phyloP scores from a whole-genome alignment of 2,113 vertebrate genomes.

The Oceanodroma tethys region DNA sequence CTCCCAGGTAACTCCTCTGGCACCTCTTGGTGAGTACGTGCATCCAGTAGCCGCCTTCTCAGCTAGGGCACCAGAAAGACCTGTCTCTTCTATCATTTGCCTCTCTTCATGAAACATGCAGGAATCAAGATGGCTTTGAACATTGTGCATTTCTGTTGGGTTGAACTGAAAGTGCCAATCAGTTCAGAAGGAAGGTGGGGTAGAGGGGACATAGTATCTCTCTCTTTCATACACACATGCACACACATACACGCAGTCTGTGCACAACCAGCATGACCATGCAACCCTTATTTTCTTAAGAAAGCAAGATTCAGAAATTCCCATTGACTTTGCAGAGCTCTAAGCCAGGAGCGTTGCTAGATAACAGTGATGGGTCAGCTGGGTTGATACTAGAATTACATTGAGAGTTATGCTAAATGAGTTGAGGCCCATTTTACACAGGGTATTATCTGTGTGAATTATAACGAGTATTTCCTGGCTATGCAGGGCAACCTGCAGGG shows the following conservation, averaged over 20 bases:
- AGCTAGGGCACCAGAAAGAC: not conserved
- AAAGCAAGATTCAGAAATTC: not conserved
- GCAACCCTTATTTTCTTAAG: not conserved
- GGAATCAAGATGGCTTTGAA: not conserved
- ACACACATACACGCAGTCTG: too few species aligned
- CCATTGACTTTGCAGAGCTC: not conserved
- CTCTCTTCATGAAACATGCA: not conserved
- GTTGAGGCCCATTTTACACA: accelerated
- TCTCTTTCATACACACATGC: not conserved
- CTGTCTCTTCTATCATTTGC: not conserved
- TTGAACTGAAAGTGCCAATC: not conserved
- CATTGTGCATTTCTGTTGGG: not conserved
- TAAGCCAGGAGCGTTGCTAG: not conserved
- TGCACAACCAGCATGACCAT: not conserved
- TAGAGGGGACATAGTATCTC: not conserved
- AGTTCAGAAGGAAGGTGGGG: not conserved
- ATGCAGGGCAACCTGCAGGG: not conserved
- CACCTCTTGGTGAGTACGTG: not conserved
- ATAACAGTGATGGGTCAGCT: not conserved
- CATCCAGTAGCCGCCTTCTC: not conserved
- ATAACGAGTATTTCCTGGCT: not conserved
- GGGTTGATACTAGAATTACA: not conserved
- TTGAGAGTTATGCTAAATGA: accelerated
- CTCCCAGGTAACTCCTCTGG: not conserved
- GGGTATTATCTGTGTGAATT: not conserved